Base-by-base conservation (phyloP, 2,113 vertebrate genomes). In the Cranoglanis bouderius region DNA sequence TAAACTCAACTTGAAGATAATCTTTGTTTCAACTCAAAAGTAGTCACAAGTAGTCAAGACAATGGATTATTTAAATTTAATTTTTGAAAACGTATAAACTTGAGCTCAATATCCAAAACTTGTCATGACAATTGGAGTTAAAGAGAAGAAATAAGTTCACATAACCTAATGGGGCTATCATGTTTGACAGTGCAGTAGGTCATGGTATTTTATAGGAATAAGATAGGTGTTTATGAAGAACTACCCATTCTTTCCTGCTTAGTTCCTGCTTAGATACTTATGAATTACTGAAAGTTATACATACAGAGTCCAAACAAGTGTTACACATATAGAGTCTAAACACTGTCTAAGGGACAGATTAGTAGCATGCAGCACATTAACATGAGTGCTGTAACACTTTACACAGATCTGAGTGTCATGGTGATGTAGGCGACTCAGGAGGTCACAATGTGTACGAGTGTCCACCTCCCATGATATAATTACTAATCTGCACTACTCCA, bases 391-490 rank as follows among this genome's bases (percentile, higher is more conserved):
- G 19, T 40, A 49, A 84, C 51, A 43, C 49, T 72, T 85, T 85
- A 53, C 65, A 57, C 51, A 29, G 26, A 59, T 86, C 51, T 59
- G 53, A 59, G 51, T 82, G 78, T 1, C 3, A 7, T 57, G 8
- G 51, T 1, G 1, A 77, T 77, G 43, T 29, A 14, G 49, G 35
- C 43, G 72, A 61, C 65, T 55, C 85, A 38, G 32, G 49, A 86
- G 67, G 85, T 86, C 70, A 80, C 38, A 13, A 18, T 63, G 53
- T 61, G 85, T 32, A 51, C 10, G 21, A 46, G 43, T 86, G 85
- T 82, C 77, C 77, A 81, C 61, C 32, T 80, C 57, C 57, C 57
- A 49, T 53, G 55, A 80, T 78, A 78, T 59, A 78, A 87, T 87
- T 87, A 65, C 74, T 87, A n/a, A 61, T 80, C 55, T 78, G 55